Evolutionary conservation across 92 coral and sea anemone species (phyloP).

Genomic region (Muricea muricata): DNA sequence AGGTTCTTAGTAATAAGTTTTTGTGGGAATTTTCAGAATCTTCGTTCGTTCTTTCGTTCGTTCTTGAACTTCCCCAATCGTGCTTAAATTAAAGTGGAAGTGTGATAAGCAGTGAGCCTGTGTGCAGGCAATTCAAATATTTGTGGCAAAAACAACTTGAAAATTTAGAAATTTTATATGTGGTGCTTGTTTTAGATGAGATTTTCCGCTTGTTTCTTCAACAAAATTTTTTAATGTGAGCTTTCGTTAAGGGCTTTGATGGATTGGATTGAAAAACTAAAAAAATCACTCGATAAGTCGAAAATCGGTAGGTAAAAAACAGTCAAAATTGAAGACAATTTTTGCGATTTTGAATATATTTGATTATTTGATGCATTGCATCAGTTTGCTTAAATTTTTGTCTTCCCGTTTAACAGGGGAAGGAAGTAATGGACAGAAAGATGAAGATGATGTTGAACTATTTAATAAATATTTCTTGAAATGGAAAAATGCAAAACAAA

Average conservation of each 20-base stretch:
- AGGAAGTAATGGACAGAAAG: background rate
- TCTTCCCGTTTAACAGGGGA: background rate
- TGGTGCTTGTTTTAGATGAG: background rate
- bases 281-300: background rate
- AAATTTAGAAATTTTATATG: no score
- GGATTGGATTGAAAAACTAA: constrained; percentile 40
- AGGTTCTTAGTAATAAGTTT: no score
- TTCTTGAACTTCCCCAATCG: no score
- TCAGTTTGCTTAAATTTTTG: background rate
- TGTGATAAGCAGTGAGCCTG: background rate
- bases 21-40: no score
- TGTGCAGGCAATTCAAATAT: background rate
- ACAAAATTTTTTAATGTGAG: no score
- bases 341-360: no score
- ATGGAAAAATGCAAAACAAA: constrained; percentile 71
- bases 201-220: background rate
- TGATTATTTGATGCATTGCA: no score
- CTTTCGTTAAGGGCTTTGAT: background rate
- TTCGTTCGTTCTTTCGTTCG: no score
- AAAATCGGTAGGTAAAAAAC: background rate
- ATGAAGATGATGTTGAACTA: constrained; percentile 82
- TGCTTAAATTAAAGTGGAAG: no score
- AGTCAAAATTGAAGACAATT: background rate
- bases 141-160: background rate
- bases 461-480: constrained; percentile 81